These are phyloP conservation scores for Rhinolophus sinicus DNA, from an alignment of 2,113 vertebrate genomes.

Conservation along the genomic window DNA sequence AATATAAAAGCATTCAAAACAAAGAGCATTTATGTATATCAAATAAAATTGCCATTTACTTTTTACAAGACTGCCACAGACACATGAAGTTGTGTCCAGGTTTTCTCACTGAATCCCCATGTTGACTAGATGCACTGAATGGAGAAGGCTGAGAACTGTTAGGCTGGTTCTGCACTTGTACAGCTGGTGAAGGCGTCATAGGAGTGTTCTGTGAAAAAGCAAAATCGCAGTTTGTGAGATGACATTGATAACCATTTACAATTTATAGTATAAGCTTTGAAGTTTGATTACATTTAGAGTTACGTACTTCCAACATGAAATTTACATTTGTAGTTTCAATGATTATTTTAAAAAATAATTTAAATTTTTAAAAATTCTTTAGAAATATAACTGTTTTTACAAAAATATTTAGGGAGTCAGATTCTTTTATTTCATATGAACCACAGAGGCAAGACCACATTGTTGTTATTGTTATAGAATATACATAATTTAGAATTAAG, in stretches of 20 bases:
- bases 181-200: constrained; percentile 88
- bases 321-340: constrained; percentile 16
- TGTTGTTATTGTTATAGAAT: background rate
- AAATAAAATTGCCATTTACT: constrained; percentile 87
- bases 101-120: constrained; percentile 92
- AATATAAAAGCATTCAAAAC: constrained; percentile 61
- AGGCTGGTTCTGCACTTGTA: constrained; percentile 87
- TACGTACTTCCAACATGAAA: background rate
- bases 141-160: constrained; percentile 88
- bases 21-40: constrained; percentile 54
- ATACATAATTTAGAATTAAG: constrained; percentile 17
- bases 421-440: constrained; percentile 46
- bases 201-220: constrained; percentile 86
- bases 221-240: constrained; percentile 73
- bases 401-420: constrained; percentile 30
- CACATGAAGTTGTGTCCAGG: constrained; percentile 99
- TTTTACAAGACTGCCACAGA: constrained; percentile 99
- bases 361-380: constrained; percentile 43
- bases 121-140: constrained; percentile 87
- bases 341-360: constrained; percentile 34
- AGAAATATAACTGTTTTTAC: background rate
- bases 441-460: constrained; percentile 20
- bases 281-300: background rate
- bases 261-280: constrained; percentile 35
- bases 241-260: constrained; percentile 25